A percentile compares a stretch with the other conserved stretches of the same genome.
phyloP scores from a whole-genome alignment of 2,888 invertebrate species.

The Aromia moschata region DNA sequence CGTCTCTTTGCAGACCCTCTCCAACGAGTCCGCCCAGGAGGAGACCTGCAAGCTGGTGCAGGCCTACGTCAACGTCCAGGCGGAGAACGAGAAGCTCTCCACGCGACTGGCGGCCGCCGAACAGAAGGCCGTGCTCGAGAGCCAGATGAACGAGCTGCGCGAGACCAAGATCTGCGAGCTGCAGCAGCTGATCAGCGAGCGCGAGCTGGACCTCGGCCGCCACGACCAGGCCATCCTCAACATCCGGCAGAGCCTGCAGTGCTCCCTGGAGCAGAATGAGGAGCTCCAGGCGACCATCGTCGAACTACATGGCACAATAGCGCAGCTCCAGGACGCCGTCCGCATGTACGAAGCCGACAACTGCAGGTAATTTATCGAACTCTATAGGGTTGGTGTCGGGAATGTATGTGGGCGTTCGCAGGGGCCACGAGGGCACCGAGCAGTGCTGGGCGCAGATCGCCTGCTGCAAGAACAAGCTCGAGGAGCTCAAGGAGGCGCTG shows the following conservation, averaged over 20 bases:
- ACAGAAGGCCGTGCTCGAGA: slow-evolving; percentile 47
- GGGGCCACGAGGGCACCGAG: slow-evolving; percentile 37
- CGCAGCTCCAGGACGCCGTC: slow-evolving; percentile 41
- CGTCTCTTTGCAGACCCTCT: slow-evolving; percentile 49
- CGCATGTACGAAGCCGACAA: slow-evolving; percentile 43
- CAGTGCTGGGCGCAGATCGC: slow-evolving; percentile 42
- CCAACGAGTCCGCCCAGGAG: slow-evolving; percentile 48
- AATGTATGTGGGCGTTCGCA: slow-evolving; percentile 40
- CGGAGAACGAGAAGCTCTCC: slow-evolving; percentile 47
- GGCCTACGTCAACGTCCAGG: slow-evolving; percentile 47
- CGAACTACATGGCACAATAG: slow-evolving; percentile 45
- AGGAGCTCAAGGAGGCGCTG: slow-evolving; percentile 45
- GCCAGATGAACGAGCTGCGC: slow-evolving; percentile 49
- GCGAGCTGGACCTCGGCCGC: slow-evolving; percentile 48
- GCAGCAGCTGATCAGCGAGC: slow-evolving; percentile 49
- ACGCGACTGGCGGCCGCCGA: slow-evolving; percentile 47
- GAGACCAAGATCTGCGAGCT: slow-evolving; percentile 54
- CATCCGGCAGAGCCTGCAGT: slow-evolving; percentile 56
- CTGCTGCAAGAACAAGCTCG: slow-evolving; percentile 45
- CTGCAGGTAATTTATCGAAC: too few relatives aligned
- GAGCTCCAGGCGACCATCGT: slow-evolving; percentile 47
- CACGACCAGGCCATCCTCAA: slow-evolving; percentile 55
- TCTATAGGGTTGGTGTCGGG: too few relatives aligned
- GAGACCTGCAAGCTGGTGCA: slow-evolving; percentile 47
- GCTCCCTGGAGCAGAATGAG: slow-evolving; percentile 56